Conservation (phyloP, 2,888 invertebrate species). For the Carcina quercana region DNA sequence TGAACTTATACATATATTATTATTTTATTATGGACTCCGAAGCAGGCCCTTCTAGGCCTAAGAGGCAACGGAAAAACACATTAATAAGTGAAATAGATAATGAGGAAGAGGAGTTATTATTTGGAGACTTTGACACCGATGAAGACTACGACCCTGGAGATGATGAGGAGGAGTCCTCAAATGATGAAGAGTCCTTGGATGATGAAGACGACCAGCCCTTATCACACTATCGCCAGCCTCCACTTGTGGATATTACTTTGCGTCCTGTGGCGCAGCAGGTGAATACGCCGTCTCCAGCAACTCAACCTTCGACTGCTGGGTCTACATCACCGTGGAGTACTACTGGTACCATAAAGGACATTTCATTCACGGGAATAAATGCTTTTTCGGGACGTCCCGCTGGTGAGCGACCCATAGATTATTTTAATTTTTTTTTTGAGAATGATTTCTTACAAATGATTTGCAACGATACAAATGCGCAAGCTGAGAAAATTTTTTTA, state of each 20-base stretch:
- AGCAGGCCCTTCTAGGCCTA: conserved; percentile 1
- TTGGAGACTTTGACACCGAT: not conserved
- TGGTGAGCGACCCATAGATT: conserved; percentile 1
- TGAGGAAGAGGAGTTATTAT: not conserved
- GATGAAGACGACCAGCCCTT: not conserved
- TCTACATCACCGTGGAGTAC: conserved; percentile 1
- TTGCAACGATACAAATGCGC: conserved; percentile 1
- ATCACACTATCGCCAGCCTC: not conserved
- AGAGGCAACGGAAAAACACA: conserved; percentile 2
- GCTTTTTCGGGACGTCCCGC: not conserved
- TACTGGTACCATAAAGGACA: not conserved
- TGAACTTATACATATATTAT: not conserved
- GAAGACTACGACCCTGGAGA: not conserved
- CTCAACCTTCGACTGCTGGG: not conserved
- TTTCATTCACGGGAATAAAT: not conserved
- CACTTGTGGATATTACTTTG: not conserved
- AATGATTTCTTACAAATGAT: not conserved
- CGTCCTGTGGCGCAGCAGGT: not conserved
- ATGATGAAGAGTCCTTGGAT: not conserved
- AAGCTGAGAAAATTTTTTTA: not conserved
- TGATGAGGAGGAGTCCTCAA: not conserved
- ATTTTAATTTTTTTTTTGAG: conserved; percentile 3
- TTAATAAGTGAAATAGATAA: conserved; percentile 5
- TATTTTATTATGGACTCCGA: not conserved
- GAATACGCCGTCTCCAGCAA: not conserved